Evolutionary conservation across 2,888 invertebrate species (phyloP), one percentile per base, ranked within the genome.

Genomic region (Lissocephala sabroskyi): DNA sequence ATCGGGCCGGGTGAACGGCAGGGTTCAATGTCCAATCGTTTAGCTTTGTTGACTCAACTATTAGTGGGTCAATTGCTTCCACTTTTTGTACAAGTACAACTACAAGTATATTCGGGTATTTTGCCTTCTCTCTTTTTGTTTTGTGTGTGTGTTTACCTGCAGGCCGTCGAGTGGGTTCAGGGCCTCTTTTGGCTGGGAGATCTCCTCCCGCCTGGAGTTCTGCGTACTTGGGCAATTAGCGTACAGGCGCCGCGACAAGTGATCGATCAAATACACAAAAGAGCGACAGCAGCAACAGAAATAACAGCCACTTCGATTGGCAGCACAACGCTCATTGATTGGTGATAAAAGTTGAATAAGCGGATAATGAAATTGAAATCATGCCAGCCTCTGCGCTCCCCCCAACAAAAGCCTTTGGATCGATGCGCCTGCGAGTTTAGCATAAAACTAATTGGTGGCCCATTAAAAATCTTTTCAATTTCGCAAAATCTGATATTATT

Each of bases 311-410:
- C 41, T 30, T 33, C 35, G 17, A 50, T 48, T 52, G n/a, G n/a
- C n/a, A n/a, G n/a, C n/a, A n/a, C n/a, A n/a, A 56, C 47, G 40
- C 29, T 59, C 48, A 62, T 64, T 68, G 62, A 65, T 62, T 62
- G 68, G 66, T 71, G 75, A 67, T 81, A 81, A 80, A 80, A 79
- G 53, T 62, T 70, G 80, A 77, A 62, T 70, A 73, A 80, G 76
- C 79, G 70, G 66, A 79, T 66, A 70, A 77, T 74, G 52, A 68
- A 66, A 56, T 63, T 23, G 23, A 51, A 52, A 62, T 52, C 59
- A 63, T 63, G 56, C 57, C 64, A 53, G 37, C 48, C 13, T 46
- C 28, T 52, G 33, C 9, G 11, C 10, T 44, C 17, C 26, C 33
- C n/a, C n/a, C n/a, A n/a, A n/a, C n/a, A n/a, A n/a, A n/a, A n/a